phyloP scores from a whole-genome alignment of 2,888 invertebrate genomes.

The Acleris emargana region DNA sequence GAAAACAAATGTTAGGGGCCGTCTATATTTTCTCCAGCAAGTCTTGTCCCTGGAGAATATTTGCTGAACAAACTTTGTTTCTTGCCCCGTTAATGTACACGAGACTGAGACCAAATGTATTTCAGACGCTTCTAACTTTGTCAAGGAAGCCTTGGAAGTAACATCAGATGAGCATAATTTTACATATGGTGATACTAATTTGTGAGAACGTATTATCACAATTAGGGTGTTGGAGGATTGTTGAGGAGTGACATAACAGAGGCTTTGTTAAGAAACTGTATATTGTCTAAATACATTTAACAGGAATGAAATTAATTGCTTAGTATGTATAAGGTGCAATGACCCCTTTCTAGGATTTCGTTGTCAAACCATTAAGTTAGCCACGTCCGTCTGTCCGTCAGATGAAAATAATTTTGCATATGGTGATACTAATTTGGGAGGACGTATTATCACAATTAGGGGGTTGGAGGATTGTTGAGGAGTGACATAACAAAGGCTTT shows the following conservation, averaged over 20 bases:
- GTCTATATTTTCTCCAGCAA: constrained; percentile 53
- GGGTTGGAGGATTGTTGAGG: too few relatives aligned
- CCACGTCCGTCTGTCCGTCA: neutral
- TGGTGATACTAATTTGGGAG: constrained; percentile 26
- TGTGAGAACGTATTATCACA: constrained; percentile 6
- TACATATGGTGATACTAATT: constrained; percentile 25
- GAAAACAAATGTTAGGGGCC: constrained; percentile 50
- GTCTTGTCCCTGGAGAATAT: constrained; percentile 73
- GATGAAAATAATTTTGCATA: constrained; percentile 21
- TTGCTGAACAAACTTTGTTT: constrained; percentile 76
- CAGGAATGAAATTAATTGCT: too few relatives aligned
- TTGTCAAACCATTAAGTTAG: too few relatives aligned
- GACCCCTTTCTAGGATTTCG: too few relatives aligned
- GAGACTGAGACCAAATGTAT: constrained; percentile 26
- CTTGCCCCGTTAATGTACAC: constrained; percentile 34
- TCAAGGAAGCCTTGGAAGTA: constrained; percentile 29
- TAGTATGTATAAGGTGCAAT: too few relatives aligned
- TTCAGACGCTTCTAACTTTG: constrained; percentile 30
- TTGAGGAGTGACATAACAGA: too few relatives aligned
- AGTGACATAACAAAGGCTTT: too few relatives aligned
- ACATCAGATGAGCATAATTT: constrained; percentile 27
- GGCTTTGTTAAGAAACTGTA: too few relatives aligned
- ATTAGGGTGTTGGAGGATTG: too few relatives aligned
- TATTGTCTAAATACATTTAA: too few relatives aligned
- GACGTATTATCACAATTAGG: too few relatives aligned